Evolutionary conservation across 37 sponge, comb jelly and placozoan genomes (phyloP), one percentile per base, ranked within the genome.

Genomic region (Corticium candelabrum): DNA sequence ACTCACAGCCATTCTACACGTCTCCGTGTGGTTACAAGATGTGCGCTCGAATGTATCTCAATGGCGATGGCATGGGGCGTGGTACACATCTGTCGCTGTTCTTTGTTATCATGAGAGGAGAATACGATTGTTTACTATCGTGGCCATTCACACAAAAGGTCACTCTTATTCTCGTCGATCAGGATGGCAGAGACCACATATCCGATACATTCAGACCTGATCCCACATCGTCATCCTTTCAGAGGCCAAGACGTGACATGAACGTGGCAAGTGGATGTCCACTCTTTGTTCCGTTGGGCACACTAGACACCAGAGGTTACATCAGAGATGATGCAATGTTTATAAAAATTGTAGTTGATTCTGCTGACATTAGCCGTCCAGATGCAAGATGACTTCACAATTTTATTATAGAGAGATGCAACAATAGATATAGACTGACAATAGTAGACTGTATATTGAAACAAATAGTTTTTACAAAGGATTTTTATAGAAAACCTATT

Each of bases 21-120:
- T n/a, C n/a, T n/a, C n/a, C n/a, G n/a, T n/a, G n/a, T 79, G 91
- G 91, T 3, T 91, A 91, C 80, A 91, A 91, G 82, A 91, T 91
- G 91, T 91, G 91, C 67, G 78, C 87, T 11, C 68, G 89, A 50
- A 86, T 84, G n/a, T 91, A 91, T 69, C 74, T 91, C 34, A 91
- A 91, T 85, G 91, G 91, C 15, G 91, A 91, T 87, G 91, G 91
- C 11, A 81, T 78, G 68, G 91, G 91, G 30, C 41, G 82, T 43
- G 83, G 41, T 15, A 82, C 82, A 0, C 88, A 87, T 67, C 79
- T 91, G 5, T 91, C 88, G 30, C 35, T 91, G 3, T 91, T 91
- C 81, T 91, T 91, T 82, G 91, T 91, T 30, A 38, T 91, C 0
- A 91, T 91, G 91, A 87, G 80, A 41, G 91, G 91, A 31, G 91